phyloP scores from a whole-genome alignment of 1,140 invertebrate species.

The Monomorium pharaonis region DNA sequence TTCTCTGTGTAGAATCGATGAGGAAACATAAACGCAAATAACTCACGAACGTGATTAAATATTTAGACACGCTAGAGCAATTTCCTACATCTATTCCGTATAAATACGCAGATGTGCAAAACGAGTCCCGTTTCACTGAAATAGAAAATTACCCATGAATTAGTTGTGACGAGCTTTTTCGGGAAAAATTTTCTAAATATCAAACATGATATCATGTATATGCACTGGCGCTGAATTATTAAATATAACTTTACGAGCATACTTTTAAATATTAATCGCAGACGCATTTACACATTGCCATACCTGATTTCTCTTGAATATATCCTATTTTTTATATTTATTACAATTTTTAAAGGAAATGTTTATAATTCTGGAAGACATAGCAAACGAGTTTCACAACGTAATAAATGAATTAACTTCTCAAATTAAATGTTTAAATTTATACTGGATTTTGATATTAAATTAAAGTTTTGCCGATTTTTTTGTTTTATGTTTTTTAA shows the following conservation, averaged over 20 bases:
- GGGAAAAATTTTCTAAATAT: constrained; percentile 3
- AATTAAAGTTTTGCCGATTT: neutral
- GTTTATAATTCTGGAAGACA: neutral
- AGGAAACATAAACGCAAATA: constrained; percentile 10
- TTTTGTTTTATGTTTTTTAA: neutral
- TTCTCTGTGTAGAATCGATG: neutral
- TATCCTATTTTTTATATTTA: constrained; percentile 2
- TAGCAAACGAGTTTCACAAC: neutral
- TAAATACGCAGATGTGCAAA: constrained; percentile 4
- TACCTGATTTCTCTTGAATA: neutral
- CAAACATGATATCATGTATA: neutral
- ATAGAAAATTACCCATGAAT: neutral
- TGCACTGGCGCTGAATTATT: neutral
- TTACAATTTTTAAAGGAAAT: neutral
- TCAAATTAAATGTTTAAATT: neutral
- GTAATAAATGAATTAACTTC: neutral
- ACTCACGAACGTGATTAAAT: constrained; percentile 27
- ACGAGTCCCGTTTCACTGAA: neutral
- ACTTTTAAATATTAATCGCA: constrained; percentile 16
- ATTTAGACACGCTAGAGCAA: constrained; percentile 11
- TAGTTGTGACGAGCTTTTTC: neutral
- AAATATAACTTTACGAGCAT: neutral
- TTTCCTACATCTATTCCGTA: constrained; percentile 13
- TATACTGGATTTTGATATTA: neutral
- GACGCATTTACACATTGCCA: neutral